Evolutionary conservation across 2,888 invertebrate species (phyloP).

Genomic region (Dyspetes luteomarginatus): DNA sequence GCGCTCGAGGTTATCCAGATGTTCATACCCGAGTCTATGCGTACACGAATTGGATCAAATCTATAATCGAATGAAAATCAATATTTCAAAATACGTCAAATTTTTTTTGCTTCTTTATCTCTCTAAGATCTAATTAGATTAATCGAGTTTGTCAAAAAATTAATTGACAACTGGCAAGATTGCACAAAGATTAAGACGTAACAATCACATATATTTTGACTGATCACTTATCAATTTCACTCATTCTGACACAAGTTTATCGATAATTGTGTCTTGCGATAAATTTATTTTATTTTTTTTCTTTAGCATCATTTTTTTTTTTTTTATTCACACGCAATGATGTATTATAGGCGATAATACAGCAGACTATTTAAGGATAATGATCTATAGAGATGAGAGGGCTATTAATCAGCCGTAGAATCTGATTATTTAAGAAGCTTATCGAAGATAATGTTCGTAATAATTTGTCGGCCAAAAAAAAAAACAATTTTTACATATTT

Average conservation of each 20-base stretch:
- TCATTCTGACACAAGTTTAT: neutral
- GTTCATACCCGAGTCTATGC: conserved; percentile 53
- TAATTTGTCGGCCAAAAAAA: too few relatives aligned
- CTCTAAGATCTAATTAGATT: neutral
- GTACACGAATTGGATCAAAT: conserved; percentile 4
- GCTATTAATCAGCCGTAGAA: too few relatives aligned
- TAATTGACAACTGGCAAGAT: neutral
- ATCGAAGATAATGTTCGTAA: too few relatives aligned
- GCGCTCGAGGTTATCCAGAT: conserved; percentile 58
- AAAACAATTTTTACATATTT: too few relatives aligned
- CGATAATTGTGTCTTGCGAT: neutral
- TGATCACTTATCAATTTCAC: neutral
- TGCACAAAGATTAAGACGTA: neutral
- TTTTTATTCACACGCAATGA: too few relatives aligned
- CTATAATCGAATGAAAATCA: neutral
- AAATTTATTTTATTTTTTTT: too few relatives aligned
- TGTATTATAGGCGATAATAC: too few relatives aligned
- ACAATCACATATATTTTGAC: neutral
- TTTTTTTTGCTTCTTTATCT: neutral
- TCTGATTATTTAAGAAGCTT: too few relatives aligned
- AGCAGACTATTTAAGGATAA: too few relatives aligned
- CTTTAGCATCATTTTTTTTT: too few relatives aligned
- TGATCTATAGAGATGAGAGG: too few relatives aligned
- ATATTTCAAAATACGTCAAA: neutral
- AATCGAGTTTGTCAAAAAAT: neutral